Evolutionary conservation across 2,113 vertebrate species (phyloP).

Genomic region (Amia ocellicauda): DNA sequence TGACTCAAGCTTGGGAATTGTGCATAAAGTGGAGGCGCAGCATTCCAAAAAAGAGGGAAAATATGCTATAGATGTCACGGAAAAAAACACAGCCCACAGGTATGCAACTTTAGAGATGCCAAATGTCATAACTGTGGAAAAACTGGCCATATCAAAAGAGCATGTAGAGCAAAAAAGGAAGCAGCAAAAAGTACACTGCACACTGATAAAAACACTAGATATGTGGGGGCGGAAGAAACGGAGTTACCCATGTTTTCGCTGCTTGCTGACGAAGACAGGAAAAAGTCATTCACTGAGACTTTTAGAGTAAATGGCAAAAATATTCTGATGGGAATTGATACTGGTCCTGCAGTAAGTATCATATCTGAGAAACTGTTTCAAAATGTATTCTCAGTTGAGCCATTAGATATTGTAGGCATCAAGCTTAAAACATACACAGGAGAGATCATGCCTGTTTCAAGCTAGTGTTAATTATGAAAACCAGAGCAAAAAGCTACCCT

Average conservation of each 20-base stretch:
- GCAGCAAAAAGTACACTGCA: background rate
- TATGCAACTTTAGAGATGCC: constrained; percentile 21
- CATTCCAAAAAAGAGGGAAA: background rate
- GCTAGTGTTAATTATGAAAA: background rate
- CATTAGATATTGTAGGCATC: background rate
- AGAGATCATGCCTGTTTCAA: constrained; percentile 11
- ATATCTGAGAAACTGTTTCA: constrained; percentile 9
- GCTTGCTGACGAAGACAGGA: constrained; percentile 10
- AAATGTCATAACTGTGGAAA: constrained; percentile 21
- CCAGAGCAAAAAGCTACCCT: background rate
- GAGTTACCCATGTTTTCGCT: constrained; percentile 1
- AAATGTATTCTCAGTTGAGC: constrained; percentile 1
- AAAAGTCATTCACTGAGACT: constrained; percentile 3
- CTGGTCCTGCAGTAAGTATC: constrained; percentile 3
- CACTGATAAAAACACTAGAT: constrained; percentile 1
- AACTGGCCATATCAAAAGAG: constrained; percentile 12
- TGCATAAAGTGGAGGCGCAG: background rate
- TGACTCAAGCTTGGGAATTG: background rate
- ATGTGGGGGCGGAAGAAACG: constrained; percentile 17
- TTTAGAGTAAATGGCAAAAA: constrained; percentile 4
- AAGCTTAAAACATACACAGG: constrained; percentile 21
- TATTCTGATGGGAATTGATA: constrained; percentile 25
- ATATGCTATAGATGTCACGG: constrained; percentile 23
- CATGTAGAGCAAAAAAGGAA: background rate
- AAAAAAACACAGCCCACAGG: constrained; percentile 10